Conservation (phyloP, 2,888 invertebrate species). For the Agrenia bidenticulata region DNA sequence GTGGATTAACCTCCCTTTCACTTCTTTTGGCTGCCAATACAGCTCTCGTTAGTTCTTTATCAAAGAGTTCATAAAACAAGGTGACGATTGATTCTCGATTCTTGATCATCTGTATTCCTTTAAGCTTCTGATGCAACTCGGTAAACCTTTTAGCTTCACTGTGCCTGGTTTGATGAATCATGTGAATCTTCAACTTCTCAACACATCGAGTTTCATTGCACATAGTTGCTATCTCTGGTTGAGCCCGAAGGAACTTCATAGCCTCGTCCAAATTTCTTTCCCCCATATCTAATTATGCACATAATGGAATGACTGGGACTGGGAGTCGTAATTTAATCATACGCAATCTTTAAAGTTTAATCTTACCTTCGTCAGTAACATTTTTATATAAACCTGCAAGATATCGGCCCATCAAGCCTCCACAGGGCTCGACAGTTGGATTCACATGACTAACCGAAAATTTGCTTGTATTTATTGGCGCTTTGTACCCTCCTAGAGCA, state of each 20-base stretch:
- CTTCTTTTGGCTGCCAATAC: conserved; percentile 30
- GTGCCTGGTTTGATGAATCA: conserved; percentile 53
- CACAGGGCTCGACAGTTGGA: too few species aligned
- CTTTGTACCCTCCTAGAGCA: neutral
- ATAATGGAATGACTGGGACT: too few species aligned
- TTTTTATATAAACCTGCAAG: conserved; percentile 8
- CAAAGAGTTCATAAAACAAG: conserved; percentile 56
- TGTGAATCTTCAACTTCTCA: conserved; percentile 53
- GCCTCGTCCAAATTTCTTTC: conserved; percentile 27
- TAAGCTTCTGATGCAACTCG: conserved; percentile 57
- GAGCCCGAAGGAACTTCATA: conserved; percentile 9
- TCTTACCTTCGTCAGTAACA: conserved; percentile 15
- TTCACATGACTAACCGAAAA: too few species aligned
- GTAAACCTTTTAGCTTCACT: conserved; percentile 57
- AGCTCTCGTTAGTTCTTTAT: conserved; percentile 37
- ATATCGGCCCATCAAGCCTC: neutral
- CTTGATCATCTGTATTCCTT: conserved; percentile 60
- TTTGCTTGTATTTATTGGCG: too few species aligned
- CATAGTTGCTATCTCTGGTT: conserved; percentile 23
- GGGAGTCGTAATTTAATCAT: too few species aligned
- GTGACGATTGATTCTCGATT: conserved; percentile 64
- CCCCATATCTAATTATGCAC: conserved; percentile 28
- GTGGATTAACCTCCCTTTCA: neutral
- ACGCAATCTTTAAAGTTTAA: neutral
- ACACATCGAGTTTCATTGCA: conserved; percentile 51